Base-by-base conservation (phyloP, 2,797 vertebrate genomes). In the Centropyge bicolor region DNA sequence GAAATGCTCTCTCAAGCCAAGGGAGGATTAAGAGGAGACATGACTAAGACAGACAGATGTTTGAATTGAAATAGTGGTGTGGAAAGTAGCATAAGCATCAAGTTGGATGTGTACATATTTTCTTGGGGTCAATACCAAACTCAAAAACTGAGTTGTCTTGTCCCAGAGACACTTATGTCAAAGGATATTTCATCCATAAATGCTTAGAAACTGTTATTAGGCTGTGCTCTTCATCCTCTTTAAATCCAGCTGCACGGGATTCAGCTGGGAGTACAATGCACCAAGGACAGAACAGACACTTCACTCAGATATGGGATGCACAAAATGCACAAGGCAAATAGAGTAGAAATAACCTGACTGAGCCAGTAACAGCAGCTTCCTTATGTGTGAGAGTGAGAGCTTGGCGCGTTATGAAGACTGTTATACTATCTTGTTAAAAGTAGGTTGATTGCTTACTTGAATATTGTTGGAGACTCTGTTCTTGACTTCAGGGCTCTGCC, bases 231-330 rank as follows among this genome's bases (percentile, higher is more conserved):
- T 86, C 75, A 85, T 88, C 80, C 78, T 69, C 70, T 79, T 84
- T 86, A 84, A 90, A 88, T 81, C 75, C 80, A 80, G 79, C 82
- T 80, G 73, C 68, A 81, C 62, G 57, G 78, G 66, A 88, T 85
- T 82, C 88, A 88, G 76, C 80, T 27, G 78, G 70, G 69, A 83
- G 64, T 71, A 69, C 48, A 80, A 73, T 80, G 76, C 73, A 77
- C 68, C 81, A 85, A 85, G 87, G 86, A 83, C 81, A 86, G 73
- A 88, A 74, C 81, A 85, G 85, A 79, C 75, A 52, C 76, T 56
- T 83, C 57, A 74, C 74, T 83, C 68, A 66, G 31, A 89, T 81
- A 72, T 70, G 60, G 64, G 74, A 79, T 76, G 61, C 86, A 85
- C 74, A 88, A 81, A 89, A 84, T 79, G 63, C 78, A 79, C 46